Conservation (phyloP, 2,797 vertebrate genomes). For the Lutra lutra region DNA sequence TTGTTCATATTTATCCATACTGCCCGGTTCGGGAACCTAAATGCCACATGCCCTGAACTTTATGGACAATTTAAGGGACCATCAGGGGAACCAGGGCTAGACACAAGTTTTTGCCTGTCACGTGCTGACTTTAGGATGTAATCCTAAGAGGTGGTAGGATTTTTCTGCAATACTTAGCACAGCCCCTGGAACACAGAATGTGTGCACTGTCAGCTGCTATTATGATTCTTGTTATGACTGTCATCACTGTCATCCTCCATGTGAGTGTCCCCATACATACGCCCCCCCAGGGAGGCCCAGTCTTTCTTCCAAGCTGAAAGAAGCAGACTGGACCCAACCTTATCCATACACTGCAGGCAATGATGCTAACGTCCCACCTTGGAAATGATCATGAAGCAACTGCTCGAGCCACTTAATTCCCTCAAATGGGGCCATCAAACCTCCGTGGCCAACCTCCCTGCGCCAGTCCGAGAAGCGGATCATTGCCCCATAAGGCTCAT, state of each 20-base stretch:
- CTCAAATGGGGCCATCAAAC: not conserved
- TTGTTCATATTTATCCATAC: not conserved
- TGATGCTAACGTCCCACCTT: not conserved
- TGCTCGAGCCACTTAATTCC: not conserved
- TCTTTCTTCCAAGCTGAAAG: not conserved
- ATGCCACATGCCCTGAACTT: not conserved
- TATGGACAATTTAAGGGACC: not conserved
- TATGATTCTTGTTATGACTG: accelerated
- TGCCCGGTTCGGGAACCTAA: not conserved
- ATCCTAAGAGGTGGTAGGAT: not conserved
- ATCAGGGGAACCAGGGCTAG: too few relatives aligned
- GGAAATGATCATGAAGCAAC: not conserved
- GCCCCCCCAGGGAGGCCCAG: not conserved
- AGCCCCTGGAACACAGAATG: not conserved
- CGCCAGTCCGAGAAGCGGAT: not conserved
- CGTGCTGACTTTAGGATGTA: not conserved
- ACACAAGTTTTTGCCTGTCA: not conserved
- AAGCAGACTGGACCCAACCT: not conserved
- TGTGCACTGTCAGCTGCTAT: not conserved
- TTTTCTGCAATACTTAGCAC: not conserved
- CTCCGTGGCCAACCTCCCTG: not conserved
- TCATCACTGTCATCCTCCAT: not conserved
- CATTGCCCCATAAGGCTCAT: not conserved
- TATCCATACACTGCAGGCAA: not conserved
- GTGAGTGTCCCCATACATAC: not conserved